A percentile compares a stretch with the other conserved stretches of the same genome.
These are phyloP conservation scores for Amphibalanus amphitrite DNA, from an alignment of 1,140 invertebrate species.

Conservation along the genomic window DNA sequence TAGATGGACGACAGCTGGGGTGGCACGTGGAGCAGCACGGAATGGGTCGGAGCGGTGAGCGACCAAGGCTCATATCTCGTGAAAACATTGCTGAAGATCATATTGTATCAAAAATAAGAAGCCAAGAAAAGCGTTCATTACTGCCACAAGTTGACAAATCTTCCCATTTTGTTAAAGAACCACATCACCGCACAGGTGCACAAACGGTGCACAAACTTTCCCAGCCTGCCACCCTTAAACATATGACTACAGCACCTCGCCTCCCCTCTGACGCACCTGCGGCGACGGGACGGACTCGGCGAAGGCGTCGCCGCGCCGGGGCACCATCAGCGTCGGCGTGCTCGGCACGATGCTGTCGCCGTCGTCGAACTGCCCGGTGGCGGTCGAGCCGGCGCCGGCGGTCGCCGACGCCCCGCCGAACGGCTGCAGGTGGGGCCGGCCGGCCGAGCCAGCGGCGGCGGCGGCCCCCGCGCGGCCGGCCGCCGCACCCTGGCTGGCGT, in stretches of 20 bases:
- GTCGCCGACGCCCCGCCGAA: not conserved
- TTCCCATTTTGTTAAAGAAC: no score
- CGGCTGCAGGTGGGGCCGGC: slow-evolving; percentile 10
- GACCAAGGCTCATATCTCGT: no score
- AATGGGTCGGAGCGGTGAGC: no score
- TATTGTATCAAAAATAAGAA: no score
- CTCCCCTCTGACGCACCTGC: slow-evolving; percentile 40
- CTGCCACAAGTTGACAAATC: no score
- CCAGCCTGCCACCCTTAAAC: not conserved
- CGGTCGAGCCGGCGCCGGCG: slow-evolving; percentile 12
- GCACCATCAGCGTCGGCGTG: slow-evolving; percentile 68
- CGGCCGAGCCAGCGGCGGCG: not conserved
- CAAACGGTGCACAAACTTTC: not conserved
- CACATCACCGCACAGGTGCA: no score
- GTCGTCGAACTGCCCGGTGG: slow-evolving; percentile 43
- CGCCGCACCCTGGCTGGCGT: slow-evolving; percentile 7
- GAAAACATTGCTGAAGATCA: no score
- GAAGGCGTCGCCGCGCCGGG: slow-evolving; percentile 67
- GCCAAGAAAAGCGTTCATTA: no score
- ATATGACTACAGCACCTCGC: no score
- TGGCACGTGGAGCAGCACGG: no score
- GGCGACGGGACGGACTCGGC: slow-evolving; percentile 83
- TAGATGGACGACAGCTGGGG: no score
- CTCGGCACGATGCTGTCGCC: slow-evolving; percentile 81
- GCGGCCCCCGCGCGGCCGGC: not conserved